Conservation (phyloP, 2,113 vertebrate species). For the Actinemys pallida region DNA sequence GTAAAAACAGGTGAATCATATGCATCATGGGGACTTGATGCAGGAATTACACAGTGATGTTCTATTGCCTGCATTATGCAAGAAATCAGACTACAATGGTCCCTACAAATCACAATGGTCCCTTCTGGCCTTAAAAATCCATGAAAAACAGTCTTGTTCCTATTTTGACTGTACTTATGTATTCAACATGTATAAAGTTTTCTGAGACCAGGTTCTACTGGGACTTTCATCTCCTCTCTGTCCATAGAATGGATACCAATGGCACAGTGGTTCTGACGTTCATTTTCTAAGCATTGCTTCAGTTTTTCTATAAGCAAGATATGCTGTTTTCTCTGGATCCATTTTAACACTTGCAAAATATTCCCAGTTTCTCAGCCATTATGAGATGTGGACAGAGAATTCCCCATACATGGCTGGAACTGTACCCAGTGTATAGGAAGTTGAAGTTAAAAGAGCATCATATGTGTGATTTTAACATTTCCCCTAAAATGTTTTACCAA, state of each 20-base stretch:
- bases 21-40: neutral
- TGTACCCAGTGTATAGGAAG: neutral
- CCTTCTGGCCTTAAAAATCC: neutral
- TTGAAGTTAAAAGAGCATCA: neutral
- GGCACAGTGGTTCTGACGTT: neutral
- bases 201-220: neutral
- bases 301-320: neutral
- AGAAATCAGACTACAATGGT: neutral
- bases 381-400: conserved; percentile 2
- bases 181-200: neutral
- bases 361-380: neutral
- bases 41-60: neutral
- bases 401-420: neutral
- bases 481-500: neutral
- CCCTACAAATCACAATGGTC: neutral
- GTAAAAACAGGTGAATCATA: neutral
- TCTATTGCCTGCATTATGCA: neutral
- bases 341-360: neutral
- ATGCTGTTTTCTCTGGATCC: neutral
- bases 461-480: neutral
- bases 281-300: neutral
- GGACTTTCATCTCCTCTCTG: neutral
- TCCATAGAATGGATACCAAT: neutral
- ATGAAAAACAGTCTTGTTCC: neutral
- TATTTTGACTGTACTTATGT: neutral